These are phyloP conservation scores for Opisthograptis luteolata DNA, from an alignment of 2,888 invertebrate species.

Conservation along the genomic window DNA sequence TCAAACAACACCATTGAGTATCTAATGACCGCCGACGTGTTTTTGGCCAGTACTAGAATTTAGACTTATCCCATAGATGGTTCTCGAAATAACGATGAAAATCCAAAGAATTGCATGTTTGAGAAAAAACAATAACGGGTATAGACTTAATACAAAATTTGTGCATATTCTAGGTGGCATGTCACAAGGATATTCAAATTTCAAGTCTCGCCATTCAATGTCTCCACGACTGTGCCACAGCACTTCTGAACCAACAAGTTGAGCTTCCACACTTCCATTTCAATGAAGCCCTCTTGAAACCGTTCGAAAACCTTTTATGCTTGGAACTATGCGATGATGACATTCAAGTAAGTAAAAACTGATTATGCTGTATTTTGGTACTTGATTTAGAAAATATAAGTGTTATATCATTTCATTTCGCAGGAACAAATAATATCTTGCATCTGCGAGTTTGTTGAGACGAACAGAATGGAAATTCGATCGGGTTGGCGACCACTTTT, in stretches of 20 bases:
- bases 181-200: conserved; percentile 94
- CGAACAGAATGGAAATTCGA: conserved; percentile 95
- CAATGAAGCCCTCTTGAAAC: conserved; percentile 96
- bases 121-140: no score
- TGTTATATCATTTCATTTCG: no score
- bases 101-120: no score
- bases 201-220: conserved; percentile 96
- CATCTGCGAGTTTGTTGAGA: conserved; percentile 97
- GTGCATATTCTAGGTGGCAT: conserved; percentile 91
- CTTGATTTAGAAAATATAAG: no score
- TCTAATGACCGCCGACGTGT: no score
- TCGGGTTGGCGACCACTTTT: conserved; percentile 98
- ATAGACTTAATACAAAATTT: no score
- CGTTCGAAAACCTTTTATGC: conserved; percentile 97
- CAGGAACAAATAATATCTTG: conserved; percentile 96
- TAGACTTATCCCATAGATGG: no score
- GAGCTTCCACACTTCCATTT: conserved; percentile 97
- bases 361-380: not conserved
- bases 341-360: conserved; percentile 87
- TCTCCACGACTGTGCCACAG: conserved; percentile 96
- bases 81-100: no score
- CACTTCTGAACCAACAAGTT: conserved; percentile 92
- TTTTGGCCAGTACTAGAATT: no score
- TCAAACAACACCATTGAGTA: no score
- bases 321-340: conserved; percentile 97